A percentile compares a stretch with the other conserved stretches of the same genome.
Conservation (phyloP, 2,797 vertebrate genomes). For the Aythya fuligula region DNA sequence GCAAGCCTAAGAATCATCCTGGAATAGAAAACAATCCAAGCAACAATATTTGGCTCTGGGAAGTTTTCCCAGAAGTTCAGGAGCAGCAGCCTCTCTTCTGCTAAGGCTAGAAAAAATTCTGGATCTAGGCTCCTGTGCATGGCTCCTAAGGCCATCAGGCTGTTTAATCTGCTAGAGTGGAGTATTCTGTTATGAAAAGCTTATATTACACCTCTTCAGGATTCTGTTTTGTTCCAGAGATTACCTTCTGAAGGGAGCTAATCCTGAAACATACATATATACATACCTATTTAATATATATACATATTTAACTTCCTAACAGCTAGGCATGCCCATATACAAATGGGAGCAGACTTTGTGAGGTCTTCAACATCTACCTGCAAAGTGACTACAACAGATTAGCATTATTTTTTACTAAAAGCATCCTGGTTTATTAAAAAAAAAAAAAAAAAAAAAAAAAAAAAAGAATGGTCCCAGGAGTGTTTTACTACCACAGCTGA, state of each 20-base stretch:
- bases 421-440: background rate
- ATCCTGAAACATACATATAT: background rate
- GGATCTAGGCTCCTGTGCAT: background rate
- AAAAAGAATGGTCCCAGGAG: background rate
- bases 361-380: background rate
- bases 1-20: constrained; percentile 10
- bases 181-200: background rate
- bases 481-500: constrained; percentile 45
- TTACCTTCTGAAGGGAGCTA: background rate
- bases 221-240: background rate
- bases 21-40: constrained; percentile 49
- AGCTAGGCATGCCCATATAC: background rate
- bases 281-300: no score
- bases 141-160: background rate
- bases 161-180: background rate
- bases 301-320: background rate
- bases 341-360: background rate
- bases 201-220: background rate
- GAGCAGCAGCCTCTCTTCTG: background rate
- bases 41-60: background rate
- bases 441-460: background rate
- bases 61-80: constrained; percentile 31
- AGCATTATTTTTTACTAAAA: background rate
- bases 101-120: background rate
- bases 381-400: background rate